Evolutionary conservation across 2,888 invertebrate species (phyloP), one percentile per base, ranked within the genome.

Genomic region (Epinotia brunnichana): DNA sequence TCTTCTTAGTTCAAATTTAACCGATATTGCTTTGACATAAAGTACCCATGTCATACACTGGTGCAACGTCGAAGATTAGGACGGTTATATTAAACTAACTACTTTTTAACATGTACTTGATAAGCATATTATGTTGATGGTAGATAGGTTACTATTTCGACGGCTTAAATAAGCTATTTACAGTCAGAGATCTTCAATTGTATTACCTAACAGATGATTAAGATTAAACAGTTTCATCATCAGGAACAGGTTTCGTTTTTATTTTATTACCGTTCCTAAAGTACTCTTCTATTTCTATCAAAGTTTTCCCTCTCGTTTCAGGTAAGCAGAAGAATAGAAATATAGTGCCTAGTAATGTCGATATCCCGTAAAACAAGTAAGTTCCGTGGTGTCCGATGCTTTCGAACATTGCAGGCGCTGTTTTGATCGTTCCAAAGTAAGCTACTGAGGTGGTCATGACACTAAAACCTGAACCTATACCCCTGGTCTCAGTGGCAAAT

Each of bases 401-500:
- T 17, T 85, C 77, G 76, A 95, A 94, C 92, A 96, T 93, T 1
- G 90, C 88, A 0, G 96, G 96, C 15, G 95, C 95, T 0, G 94
- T 94, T 87, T 96, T 96, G 7, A 96, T 94, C n/a, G 95, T 95
- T 2, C 91, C 82, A 79, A 96, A 96, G 76, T 95, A 95, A 48
- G 95, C 94, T n/a, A 95, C 78, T 70, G 95, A 96, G 0, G 95
- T 95, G 83, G 95, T 94, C 85, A 95, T 95, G 0, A 95, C 94
- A 74, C 95, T 95, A 11, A 96, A 89, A 0, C 96, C 96, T 9
- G 96, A 95, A 3, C 96, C 96, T n/a, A 95, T 81, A 0, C 95
- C 96, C 74, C 95, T 94, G 2, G 94, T 94, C 76, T 94, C 94
- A 10, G 94, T 94, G 2, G 96, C 94, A 81, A 96, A 96, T 7